Conservation (phyloP, 2,797 vertebrate genomes). For the Mus caroli region DNA sequence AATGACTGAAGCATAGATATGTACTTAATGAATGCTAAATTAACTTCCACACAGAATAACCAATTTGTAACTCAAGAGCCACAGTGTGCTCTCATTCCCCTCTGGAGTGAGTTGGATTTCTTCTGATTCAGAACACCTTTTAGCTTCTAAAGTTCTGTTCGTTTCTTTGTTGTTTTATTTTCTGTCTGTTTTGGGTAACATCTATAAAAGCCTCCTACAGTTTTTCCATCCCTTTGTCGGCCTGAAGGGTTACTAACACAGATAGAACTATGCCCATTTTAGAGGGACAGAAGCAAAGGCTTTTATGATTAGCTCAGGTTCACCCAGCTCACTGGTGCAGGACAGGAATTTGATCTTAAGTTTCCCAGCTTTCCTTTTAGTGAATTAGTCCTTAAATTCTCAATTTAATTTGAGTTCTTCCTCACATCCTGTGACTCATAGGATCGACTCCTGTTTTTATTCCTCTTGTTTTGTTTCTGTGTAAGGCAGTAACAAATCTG, state of each 20-base stretch:
- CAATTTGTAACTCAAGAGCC: not conserved
- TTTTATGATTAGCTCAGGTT: conserved; percentile 34
- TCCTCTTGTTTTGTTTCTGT: conserved; percentile 75
- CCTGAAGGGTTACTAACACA: not conserved
- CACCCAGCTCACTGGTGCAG: not conserved
- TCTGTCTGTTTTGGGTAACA: not conserved
- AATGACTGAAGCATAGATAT: conserved; percentile 23
- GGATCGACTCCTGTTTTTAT: conserved; percentile 71
- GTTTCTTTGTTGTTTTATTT: not conserved
- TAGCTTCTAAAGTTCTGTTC: not conserved
- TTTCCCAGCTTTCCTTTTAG: conserved; percentile 57
- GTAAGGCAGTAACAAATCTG: conserved; percentile 71
- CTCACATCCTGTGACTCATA: conserved; percentile 80
- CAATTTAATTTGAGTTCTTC: conserved; percentile 73
- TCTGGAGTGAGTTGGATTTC: not conserved
- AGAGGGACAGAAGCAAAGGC: conserved; percentile 4
- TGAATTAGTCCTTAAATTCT: conserved; percentile 73
- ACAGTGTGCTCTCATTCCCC: not conserved
- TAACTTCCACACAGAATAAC: conserved; percentile 37
- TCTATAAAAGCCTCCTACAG: not conserved
- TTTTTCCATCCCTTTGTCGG: conserved; percentile 23
- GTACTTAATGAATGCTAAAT: conserved; percentile 21
- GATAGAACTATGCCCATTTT: conserved; percentile 30
- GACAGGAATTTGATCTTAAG: conserved; percentile 56
- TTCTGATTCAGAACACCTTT: conserved; percentile 47